Conservation (phyloP, 1,140 invertebrate species). For the Nebria ingens region DNA sequence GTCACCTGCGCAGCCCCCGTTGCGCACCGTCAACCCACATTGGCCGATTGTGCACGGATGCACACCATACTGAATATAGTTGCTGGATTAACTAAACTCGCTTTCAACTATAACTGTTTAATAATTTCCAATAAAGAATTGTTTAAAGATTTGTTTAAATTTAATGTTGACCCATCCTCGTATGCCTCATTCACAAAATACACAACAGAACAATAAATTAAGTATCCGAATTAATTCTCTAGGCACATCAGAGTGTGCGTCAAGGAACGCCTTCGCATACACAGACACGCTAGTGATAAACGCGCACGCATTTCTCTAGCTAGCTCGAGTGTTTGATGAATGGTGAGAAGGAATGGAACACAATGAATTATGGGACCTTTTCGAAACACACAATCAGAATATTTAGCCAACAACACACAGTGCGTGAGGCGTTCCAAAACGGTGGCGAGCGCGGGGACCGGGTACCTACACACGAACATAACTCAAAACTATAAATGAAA, state of each 20-base stretch:
- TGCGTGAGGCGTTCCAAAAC: slow-evolving; percentile 1
- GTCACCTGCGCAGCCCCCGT: neutral
- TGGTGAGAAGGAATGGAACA: slow-evolving; percentile 1
- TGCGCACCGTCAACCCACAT: too few species aligned
- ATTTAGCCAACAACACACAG: slow-evolving; percentile 1
- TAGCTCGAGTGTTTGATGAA: slow-evolving; percentile 1
- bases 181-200: slow-evolving; percentile 1
- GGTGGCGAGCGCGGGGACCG: neutral
- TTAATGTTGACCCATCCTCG: too few species aligned
- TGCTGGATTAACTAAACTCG: too few species aligned
- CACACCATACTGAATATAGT: too few species aligned
- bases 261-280: neutral
- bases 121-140: too few species aligned
- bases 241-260: neutral
- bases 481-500: neutral
- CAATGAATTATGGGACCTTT: slow-evolving; percentile 7
- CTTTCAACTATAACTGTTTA: too few species aligned
- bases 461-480: neutral
- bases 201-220: slow-evolving; percentile 7
- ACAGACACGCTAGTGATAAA: too few species aligned
- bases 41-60: too few species aligned
- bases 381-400: slow-evolving; percentile 5
- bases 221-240: slow-evolving; percentile 7
- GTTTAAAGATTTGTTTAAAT: too few species aligned
- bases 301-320: neutral